Conservation (phyloP, 2,888 invertebrate genomes). For the Steinernema carpocapsae region DNA sequence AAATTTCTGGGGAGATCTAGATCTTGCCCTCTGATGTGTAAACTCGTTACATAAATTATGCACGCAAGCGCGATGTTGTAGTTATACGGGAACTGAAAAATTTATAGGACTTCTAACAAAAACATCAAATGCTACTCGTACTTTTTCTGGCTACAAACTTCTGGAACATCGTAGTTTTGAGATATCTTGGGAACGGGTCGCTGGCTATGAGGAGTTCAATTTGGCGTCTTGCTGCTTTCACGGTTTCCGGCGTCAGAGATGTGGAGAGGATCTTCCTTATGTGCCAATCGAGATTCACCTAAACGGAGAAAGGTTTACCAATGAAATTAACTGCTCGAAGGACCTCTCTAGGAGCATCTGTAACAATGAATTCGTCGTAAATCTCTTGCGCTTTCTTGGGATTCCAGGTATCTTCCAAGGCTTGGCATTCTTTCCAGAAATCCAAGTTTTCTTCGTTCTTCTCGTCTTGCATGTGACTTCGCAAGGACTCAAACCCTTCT, state of each 20-base stretch:
- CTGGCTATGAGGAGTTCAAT: background rate
- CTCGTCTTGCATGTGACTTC: conserved; percentile 24
- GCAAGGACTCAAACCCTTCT: conserved; percentile 21
- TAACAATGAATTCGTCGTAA: background rate
- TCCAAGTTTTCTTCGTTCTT: conserved; percentile 31
- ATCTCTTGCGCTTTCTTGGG: background rate
- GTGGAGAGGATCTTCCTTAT: background rate
- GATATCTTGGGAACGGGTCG: conserved; percentile 7
- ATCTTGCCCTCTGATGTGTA: no score
- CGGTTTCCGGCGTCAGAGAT: background rate
- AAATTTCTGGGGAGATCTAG: background rate
- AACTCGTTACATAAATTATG: no score
- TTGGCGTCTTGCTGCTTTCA: background rate
- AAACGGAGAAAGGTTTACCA: background rate
- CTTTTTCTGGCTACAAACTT: background rate
- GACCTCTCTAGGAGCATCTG: conserved; percentile 12
- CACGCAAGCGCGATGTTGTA: no score
- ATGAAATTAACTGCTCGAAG: background rate
- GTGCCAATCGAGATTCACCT: conserved; percentile 26
- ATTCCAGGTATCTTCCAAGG: conserved; percentile 2
- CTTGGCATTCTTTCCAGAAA: conserved; percentile 2
- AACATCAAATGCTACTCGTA: no score
- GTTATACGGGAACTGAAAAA: no score
- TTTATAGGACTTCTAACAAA: no score
- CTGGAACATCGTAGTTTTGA: background rate